Evolutionary conservation across 1,140 invertebrate species (phyloP).

Genomic region (Drosophila pectinifera): DNA sequence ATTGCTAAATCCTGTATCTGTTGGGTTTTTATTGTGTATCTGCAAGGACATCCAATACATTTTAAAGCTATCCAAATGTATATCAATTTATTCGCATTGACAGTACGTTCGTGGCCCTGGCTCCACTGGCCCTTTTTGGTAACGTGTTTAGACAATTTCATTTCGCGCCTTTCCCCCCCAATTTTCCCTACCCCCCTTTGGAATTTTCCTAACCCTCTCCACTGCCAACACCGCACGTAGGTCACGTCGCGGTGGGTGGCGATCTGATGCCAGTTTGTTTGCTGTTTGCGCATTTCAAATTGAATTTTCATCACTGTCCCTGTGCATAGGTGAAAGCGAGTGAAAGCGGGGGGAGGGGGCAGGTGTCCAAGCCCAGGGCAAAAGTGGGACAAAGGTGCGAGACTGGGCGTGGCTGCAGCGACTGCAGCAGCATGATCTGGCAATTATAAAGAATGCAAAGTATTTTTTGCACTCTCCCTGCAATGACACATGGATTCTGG

Average conservation of each 20-base stretch:
- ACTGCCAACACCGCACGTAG: not conserved
- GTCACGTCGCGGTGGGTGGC: conserved; percentile 14
- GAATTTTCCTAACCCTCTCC: not conserved
- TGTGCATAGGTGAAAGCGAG: conserved; percentile 10
- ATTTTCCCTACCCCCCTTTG: not conserved
- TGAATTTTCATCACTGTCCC: conserved; percentile 42
- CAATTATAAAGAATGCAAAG: conserved; percentile 40
- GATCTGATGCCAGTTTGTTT: conserved; percentile 37
- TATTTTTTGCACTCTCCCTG: conserved; percentile 28
- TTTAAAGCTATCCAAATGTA: too few species aligned
- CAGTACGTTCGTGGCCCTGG: not conserved
- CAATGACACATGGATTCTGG: conserved; percentile 23
- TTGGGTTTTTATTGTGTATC: not conserved
- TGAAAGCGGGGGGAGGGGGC: not conserved
- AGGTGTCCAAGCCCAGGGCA: too few species aligned
- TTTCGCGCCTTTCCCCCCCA: not conserved
- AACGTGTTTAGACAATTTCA: conserved; percentile 25
- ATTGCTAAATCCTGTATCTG: accelerated
- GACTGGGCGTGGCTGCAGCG: conserved; percentile 4
- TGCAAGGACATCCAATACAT: not conserved
- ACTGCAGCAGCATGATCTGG: conserved; percentile 34
- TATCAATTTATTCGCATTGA: not conserved
- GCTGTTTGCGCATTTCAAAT: conserved; percentile 53
- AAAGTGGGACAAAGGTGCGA: conserved; percentile 1
- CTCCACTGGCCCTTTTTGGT: too few species aligned